phyloP scores from a whole-genome alignment of 2,888 invertebrate genomes.

The Prosopocoilus inquinatus region DNA sequence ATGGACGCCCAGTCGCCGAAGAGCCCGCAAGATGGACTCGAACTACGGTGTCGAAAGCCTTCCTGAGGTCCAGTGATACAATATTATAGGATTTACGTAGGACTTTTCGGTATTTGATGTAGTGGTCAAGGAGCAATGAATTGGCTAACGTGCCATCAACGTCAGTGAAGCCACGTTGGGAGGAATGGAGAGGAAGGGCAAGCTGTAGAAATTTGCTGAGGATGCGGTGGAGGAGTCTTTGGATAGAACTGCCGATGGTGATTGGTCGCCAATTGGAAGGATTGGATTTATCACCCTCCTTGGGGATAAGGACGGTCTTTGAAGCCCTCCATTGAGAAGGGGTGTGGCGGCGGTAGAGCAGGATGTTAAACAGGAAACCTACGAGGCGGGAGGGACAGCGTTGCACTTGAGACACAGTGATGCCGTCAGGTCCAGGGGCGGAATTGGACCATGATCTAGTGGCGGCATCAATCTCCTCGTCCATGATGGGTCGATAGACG shows the following conservation, averaged over 20 bases:
- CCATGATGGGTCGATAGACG: slow-evolving; percentile 2
- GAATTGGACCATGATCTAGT: slow-evolving; percentile 16
- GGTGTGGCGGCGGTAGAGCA: slow-evolving; percentile 3
- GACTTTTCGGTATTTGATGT: slow-evolving; percentile 32
- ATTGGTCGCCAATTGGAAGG: slow-evolving; percentile 35
- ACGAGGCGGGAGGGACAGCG: background rate
- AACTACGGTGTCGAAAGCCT: slow-evolving; percentile 44
- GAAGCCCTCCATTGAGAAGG: background rate
- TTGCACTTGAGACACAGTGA: slow-evolving; percentile 10
- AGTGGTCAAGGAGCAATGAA: slow-evolving; percentile 33
- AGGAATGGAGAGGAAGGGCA: slow-evolving; percentile 11
- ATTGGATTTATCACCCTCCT: slow-evolving; percentile 23
- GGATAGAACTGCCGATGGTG: slow-evolving; percentile 31
- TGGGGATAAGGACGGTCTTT: slow-evolving; percentile 24
- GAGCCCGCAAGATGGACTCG: slow-evolving; percentile 30
- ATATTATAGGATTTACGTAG: slow-evolving; percentile 36
- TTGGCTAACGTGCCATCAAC: slow-evolving; percentile 45
- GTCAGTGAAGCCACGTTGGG: slow-evolving; percentile 37
- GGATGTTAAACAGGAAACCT: slow-evolving; percentile 15
- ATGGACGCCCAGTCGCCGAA: slow-evolving; percentile 37
- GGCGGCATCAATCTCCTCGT: slow-evolving; percentile 16
- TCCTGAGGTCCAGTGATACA: slow-evolving; percentile 44
- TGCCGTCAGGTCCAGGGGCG: slow-evolving; percentile 23
- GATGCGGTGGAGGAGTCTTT: slow-evolving; percentile 31
- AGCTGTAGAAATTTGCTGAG: slow-evolving; percentile 21